phyloP scores from a whole-genome alignment of 2,888 invertebrate genomes.

The Sylvicola fuscatus region DNA sequence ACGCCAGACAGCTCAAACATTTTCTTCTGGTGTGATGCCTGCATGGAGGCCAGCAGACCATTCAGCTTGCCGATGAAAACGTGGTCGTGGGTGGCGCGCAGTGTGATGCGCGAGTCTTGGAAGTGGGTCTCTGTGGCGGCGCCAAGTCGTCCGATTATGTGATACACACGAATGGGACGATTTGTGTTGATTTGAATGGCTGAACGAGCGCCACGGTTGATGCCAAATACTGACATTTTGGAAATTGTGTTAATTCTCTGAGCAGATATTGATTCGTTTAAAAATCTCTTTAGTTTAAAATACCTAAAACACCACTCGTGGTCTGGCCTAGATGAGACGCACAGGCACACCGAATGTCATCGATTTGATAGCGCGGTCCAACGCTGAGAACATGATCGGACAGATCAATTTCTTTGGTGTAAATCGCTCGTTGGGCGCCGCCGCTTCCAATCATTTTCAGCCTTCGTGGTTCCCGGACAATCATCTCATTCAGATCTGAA shows the following conservation, averaged over 20 bases:
- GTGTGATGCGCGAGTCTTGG: conserved; percentile 46
- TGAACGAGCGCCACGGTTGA: conserved; percentile 41
- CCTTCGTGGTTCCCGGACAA: conserved; percentile 35
- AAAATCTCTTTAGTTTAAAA: too few relatives aligned
- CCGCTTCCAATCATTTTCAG: conserved; percentile 41
- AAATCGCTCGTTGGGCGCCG: conserved; percentile 32
- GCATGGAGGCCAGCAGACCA: conserved; percentile 51
- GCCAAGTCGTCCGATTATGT: conserved; percentile 55
- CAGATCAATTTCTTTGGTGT: conserved; percentile 41
- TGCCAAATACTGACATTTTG: conserved; percentile 39
- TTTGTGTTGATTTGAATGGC: conserved; percentile 35
- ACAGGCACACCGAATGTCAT: conserved; percentile 41
- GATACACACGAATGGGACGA: conserved; percentile 45
- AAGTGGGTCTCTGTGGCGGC: conserved; percentile 53
- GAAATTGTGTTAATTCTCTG: too few relatives aligned
- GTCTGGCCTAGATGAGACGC: conserved; percentile 39
- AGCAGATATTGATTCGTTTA: too few relatives aligned
- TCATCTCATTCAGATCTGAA: conserved; percentile 50
- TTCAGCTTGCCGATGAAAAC: conserved; percentile 50
- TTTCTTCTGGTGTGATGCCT: conserved; percentile 67
- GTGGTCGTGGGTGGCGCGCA: conserved; percentile 46
- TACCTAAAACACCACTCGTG: conserved; percentile 55
- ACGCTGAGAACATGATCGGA: conserved; percentile 54
- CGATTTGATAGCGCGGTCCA: conserved; percentile 49
- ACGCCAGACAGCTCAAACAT: conserved; percentile 68